These are phyloP conservation scores for Clitarchus hookeri DNA, from an alignment of 2,888 invertebrate genomes.

Conservation along the genomic window DNA sequence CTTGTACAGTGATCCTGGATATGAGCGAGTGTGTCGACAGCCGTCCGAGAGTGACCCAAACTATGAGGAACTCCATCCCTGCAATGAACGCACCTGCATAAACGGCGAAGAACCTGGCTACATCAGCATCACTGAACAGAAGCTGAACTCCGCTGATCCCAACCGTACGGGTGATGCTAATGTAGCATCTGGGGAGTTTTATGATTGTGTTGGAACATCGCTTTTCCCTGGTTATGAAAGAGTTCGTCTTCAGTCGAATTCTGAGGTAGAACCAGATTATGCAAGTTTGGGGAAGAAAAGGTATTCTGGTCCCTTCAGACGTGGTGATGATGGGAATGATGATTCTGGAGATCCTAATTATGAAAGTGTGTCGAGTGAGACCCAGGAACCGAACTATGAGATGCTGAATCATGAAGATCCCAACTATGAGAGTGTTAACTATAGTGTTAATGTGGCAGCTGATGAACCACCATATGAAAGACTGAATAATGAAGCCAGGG, in stretches of 20 bases:
- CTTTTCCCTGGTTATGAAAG: constrained; percentile 37
- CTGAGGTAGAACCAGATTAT: constrained; percentile 31
- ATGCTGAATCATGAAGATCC: constrained; percentile 62
- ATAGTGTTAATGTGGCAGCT: constrained; percentile 50
- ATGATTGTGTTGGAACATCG: not conserved
- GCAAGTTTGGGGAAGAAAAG: constrained; percentile 26
- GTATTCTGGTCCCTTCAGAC: not conserved
- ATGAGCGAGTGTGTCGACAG: constrained; percentile 63
- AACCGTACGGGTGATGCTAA: not conserved
- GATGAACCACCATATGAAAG: constrained; percentile 72
- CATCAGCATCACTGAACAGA: not conserved
- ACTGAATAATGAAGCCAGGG: constrained; percentile 52
- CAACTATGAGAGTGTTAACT: constrained; percentile 70
- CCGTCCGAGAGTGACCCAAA: constrained; percentile 71
- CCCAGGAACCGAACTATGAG: constrained; percentile 63
- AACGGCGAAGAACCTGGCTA: constrained; percentile 34
- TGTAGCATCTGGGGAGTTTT: not conserved
- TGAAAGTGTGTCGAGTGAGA: constrained; percentile 68
- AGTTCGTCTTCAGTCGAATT: constrained; percentile 17
- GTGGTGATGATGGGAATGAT: not conserved
- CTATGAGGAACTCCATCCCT: constrained; percentile 71
- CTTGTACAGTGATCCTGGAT: constrained; percentile 66
- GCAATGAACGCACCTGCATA: not conserved
- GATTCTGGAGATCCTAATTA: constrained; percentile 69
- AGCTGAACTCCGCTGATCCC: not conserved